Evolutionary conservation across 1,140 invertebrate genomes (phyloP).

Genomic region (Cecropterus lyciades): DNA sequence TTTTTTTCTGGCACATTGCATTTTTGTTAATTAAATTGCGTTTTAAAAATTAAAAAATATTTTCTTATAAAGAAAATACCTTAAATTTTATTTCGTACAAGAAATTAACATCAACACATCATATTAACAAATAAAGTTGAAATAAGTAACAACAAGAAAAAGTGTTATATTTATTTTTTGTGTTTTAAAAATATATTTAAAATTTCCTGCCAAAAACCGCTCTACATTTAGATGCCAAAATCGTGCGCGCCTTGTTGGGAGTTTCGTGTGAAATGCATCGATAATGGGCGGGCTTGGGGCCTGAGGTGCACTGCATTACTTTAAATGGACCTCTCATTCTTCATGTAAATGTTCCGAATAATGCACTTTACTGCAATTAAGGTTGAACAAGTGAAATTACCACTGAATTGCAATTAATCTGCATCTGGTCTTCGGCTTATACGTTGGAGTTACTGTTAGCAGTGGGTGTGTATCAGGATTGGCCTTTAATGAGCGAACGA

Average conservation of each 20-base stretch:
- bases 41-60: too few relatives aligned
- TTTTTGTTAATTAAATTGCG: too few relatives aligned
- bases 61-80: too few relatives aligned
- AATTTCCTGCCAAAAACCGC: constrained; percentile 8
- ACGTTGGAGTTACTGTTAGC: not conserved
- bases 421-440: constrained; percentile 11
- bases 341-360: constrained; percentile 29
- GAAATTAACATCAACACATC: too few relatives aligned
- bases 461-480: too few relatives aligned
- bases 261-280: constrained; percentile 44
- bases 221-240: constrained; percentile 17
- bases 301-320: constrained; percentile 43
- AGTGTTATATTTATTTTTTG: not conserved
- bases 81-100: too few relatives aligned
- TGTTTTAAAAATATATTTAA: not conserved
- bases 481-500: constrained; percentile 6
- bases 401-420: constrained; percentile 25
- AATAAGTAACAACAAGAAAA: not conserved
- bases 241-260: constrained; percentile 28
- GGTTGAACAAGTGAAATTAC: constrained; percentile 32
- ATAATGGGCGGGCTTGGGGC: constrained; percentile 42
- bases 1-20: too few relatives aligned
- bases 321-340: constrained; percentile 23
- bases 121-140: too few relatives aligned
- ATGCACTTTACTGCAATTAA: constrained; percentile 32